Base-by-base conservation (phyloP, 1,140 invertebrate species). In the Luehdorfia chinensis region DNA sequence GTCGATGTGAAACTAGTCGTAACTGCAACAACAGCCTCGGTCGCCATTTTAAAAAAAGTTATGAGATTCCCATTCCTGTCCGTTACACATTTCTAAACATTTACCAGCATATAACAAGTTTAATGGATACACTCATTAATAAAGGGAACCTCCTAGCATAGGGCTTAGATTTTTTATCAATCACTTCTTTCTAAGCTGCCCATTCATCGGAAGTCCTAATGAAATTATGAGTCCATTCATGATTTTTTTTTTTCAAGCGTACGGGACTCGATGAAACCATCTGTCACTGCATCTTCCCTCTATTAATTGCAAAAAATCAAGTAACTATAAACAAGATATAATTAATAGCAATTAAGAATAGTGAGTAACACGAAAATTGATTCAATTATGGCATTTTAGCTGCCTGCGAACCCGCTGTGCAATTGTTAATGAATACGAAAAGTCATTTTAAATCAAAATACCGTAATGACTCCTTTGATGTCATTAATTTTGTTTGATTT, bases 331-430 rank as follows among this genome's bases (percentile, higher is more conserved):
- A 28, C 15, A 30, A 30, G 13, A 30, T 43, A 14, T 43, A 43
- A 43, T 43, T 43, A 43, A 7, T 43, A 1, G 27, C 27, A 43
- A 43, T 43, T 43, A 43, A 43, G 30, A 43, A 28, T 41, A 41
- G 12, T 16, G 15, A 28, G 25, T 27, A 30, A 43, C 39, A 25
- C 39, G 39, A 30, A 9, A 28, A 23, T 14, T 2, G 39, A 43
- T 30, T 11, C 18, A 43, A 43, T 43, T 43, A 30, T 31, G 30
- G 12, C 30, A 43, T 43, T 43, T 43, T 30, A 27, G 14, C 6
- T 9, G n/a, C 14, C 39, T 14, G 18, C 21, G 18, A 37, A 7
- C 9, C 14, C 9, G 27, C 27, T 27, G 15, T 11, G 12, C 2
- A 43, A n/a, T n/a, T n/a, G n/a, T n/a, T n/a, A n/a, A 21, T 23